A percentile compares a stretch with the other conserved stretches of the same genome.
These are phyloP conservation scores for Geophilus truncorum DNA, from an alignment of 2,888 invertebrate species.

Conservation along the genomic window DNA sequence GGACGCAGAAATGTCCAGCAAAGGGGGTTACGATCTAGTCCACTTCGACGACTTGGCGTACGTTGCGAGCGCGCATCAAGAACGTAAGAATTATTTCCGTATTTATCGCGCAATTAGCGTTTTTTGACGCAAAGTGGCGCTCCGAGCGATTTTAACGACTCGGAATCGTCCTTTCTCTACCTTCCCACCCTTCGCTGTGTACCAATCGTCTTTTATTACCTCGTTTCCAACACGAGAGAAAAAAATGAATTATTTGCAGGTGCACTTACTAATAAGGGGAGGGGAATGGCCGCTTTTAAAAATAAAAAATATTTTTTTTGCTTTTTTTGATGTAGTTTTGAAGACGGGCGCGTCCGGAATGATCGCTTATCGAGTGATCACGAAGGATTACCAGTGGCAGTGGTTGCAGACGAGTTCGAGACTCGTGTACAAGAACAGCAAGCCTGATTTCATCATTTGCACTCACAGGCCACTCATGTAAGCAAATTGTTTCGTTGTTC, in stretches of 20 bases:
- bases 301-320: neutral
- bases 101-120: neutral
- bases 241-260: constrained; percentile 12
- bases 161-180: neutral
- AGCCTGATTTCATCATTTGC: constrained; percentile 98
- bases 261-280: neutral
- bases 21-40: constrained; percentile 96
- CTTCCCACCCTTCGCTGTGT: neutral
- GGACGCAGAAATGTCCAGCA: constrained; percentile 80
- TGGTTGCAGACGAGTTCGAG: constrained; percentile 97
- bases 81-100: too few species aligned
- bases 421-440: constrained; percentile 97
- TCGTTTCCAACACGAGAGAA: neutral
- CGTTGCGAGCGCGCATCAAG: constrained; percentile 97
- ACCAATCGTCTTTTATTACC: constrained; percentile 8
- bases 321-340: constrained; percentile 62
- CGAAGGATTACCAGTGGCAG: constrained; percentile 90
- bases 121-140: neutral
- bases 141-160: neutral
- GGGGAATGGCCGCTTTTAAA: neutral
- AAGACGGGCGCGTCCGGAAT: constrained; percentile 99
- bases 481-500: constrained; percentile 49
- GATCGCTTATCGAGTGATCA: constrained; percentile 96
- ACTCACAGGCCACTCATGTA: constrained; percentile 97
- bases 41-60: constrained; percentile 97